Base-by-base conservation (phyloP, 2,797 vertebrate species). In the Sebastes trivittatus region DNA sequence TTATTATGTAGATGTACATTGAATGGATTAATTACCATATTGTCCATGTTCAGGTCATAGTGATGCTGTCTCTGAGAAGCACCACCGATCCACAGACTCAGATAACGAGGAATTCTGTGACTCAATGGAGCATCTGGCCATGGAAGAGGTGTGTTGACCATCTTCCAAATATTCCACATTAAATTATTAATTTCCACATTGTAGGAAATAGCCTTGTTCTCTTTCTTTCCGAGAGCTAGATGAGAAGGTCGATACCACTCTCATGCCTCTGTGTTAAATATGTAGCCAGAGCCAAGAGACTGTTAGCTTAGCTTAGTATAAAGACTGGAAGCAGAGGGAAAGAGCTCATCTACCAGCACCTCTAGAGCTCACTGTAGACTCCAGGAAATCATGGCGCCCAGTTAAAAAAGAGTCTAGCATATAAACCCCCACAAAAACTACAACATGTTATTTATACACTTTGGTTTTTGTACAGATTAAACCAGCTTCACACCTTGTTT, bases 21-120 rank as follows among this genome's bases (percentile, higher is more conserved):
- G 29, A 46, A 74, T 46, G 3, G 0, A 46, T 46, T 2, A 46
- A 29, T 30, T 7, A 16, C 11, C 10, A 32, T 22, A 10, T 46
- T 49, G 3, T 49, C 7, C 7, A 11, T 63, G 6, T 67, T 29
- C 67, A 95, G 97, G 94, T 85, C 93, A 83, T 20, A 34, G 68
- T 27, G 90, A 95, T 89, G 94, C 95, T 78, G 63, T 94, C 86
- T 91, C 88, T 77, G 95, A 96, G 85, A 86, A 95, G 88, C 97
- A 95, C 64, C 95, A 94, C 79, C 90, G 96, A 85, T 95, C 96
- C 58, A 96, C 96, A 80, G 97, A 97, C 90, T 97, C 97, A 0
- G 97, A 98, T 59, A 90, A 93, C 52, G 97, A 98, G 85, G 95
- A 98, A 81, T 98, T 96, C 92, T 97, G 98, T 94, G 97, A 98